Evolutionary conservation across 1,140 invertebrate species (phyloP), one percentile per base, ranked within the genome.

Genomic region (Neocloeon triangulifer): DNA sequence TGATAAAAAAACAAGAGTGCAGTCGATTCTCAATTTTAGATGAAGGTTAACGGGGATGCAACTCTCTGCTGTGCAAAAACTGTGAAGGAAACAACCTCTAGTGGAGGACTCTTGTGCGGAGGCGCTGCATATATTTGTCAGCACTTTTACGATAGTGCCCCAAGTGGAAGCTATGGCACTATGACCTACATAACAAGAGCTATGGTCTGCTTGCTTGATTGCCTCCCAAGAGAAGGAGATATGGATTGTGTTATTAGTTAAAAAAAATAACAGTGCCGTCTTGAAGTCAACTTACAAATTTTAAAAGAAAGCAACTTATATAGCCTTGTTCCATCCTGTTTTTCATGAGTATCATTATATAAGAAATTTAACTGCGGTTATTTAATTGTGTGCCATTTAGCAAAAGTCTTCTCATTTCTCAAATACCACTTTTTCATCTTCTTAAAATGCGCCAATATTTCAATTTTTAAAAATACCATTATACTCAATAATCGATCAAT

Each of bases 111-210:
- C 12, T 53, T 82, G 3, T 95, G 89, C 49, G 80, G 80, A 20
- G 89, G 89, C 20, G 81, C 86, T 22, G 85, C 80, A 1, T 84
- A 78, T 37, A 85, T 98, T 37, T 97, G 92, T 53, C 80, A 86
- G 53, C 85, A 94, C 55, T 82, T 98, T 47, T 98, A 96, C 52
- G 94, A 98, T 52, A 85, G 77, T 50, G 92, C 94, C 13, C 94
- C 94, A 4, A 94, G 86, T 51, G 94, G 94, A 25, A 75, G 74
- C 46, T 96, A 71, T 55, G 94, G 94, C 33, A 96, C 92, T 12
- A 95, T 96, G 84, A 92, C 88, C 1, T 98, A 97, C 45, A 67
- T 98, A 43, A 81, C 86, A 18, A 67, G 84, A 44, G 80, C 88
- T 1, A 66, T 86, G 10, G 75, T 77, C 23, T 29, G 27, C 19